A percentile compares a stretch with the other conserved stretches of the same genome.
Evolutionary conservation across 35 echinoderm and acorn worm species (phyloP).

Genomic region (Apostichopus japonicus): DNA sequence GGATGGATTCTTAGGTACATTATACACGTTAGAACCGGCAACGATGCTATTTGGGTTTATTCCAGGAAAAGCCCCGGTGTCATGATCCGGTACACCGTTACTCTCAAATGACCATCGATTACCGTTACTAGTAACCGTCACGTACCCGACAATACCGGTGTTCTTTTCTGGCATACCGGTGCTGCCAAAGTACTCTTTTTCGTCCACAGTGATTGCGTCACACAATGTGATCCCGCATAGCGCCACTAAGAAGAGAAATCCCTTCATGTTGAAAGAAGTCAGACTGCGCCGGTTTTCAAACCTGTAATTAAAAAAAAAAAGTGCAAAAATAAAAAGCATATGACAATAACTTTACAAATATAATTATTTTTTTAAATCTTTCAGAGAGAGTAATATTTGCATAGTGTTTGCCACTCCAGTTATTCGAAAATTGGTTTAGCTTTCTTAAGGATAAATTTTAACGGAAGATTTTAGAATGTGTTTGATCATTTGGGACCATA

Average conservation of each 20-base stretch:
- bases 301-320: not conserved
- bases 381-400: too few relatives aligned
- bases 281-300: not conserved
- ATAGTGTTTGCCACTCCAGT: too few relatives aligned
- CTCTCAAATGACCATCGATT: constrained; percentile 46
- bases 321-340: too few relatives aligned
- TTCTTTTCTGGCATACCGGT: constrained; percentile 63
- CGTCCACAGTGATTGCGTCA: constrained; percentile 53
- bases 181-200: constrained; percentile 63
- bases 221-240: constrained; percentile 23
- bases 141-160: constrained; percentile 58
- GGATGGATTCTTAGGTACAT: constrained; percentile 27
- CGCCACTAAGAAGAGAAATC: not conserved
- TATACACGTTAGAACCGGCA: not conserved
- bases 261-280: not conserved
- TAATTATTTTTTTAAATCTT: too few relatives aligned
- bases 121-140: constrained; percentile 41
- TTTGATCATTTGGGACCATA: too few relatives aligned
- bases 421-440: too few relatives aligned
- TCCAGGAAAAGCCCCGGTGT: constrained; percentile 38
- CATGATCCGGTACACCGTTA: constrained; percentile 83
- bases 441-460: too few relatives aligned
- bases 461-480: too few relatives aligned
- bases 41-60: constrained; percentile 17
- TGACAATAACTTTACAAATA: too few relatives aligned